phyloP scores from a whole-genome alignment of 1,140 invertebrate genomes.

The Varroa destructor region DNA sequence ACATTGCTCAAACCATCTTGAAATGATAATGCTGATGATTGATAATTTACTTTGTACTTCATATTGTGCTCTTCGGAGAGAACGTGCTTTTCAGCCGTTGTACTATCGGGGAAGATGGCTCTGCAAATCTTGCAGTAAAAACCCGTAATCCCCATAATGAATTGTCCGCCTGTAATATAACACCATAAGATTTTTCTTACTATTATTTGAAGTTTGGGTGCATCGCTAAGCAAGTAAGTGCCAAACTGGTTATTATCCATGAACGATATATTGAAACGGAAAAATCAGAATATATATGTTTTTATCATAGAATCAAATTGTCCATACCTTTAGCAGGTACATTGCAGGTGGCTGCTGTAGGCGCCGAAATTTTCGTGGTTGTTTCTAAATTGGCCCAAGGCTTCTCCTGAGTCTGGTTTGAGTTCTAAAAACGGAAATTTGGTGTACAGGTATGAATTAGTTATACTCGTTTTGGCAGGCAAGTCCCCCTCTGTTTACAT shows the following conservation, averaged over 20 bases:
- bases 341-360: neutral
- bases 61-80: conserved; percentile 7
- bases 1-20: no score
- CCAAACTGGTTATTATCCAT: neutral
- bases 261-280: neutral
- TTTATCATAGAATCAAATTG: no score
- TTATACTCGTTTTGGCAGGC: no score
- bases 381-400: conserved; percentile 3
- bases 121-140: conserved; percentile 10
- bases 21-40: no score
- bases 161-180: conserved; percentile 5
- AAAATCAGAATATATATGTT: no score
- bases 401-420: conserved; percentile 6
- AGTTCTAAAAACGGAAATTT: neutral
- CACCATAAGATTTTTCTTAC: neutral
- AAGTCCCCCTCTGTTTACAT: no score
- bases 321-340: conserved; percentile 6
- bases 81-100: neutral
- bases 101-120: conserved; percentile 8
- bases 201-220: no score
- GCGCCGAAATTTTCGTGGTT: neutral
- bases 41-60: conserved; percentile 11
- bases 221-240: neutral
- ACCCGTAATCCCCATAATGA: conserved; percentile 1
- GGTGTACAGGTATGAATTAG: no score